A percentile compares a stretch with the other conserved stretches of the same genome.
phyloP scores from a whole-genome alignment of 2,113 vertebrate genomes.

The Clarias batrachus region DNA sequence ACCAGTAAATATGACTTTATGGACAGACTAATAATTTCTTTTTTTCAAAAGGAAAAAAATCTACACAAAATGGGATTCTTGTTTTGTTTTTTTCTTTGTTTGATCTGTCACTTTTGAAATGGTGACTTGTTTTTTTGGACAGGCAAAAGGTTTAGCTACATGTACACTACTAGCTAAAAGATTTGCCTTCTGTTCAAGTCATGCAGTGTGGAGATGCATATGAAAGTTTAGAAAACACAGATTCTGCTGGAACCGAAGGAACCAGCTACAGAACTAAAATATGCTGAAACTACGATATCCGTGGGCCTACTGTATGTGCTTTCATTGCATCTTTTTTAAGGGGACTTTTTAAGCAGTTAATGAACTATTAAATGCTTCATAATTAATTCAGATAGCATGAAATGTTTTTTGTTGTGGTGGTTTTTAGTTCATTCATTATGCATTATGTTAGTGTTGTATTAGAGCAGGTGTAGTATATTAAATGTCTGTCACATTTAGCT shows the following conservation, averaged over 20 bases:
- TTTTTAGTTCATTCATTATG: not conserved
- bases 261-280: constrained; percentile 55
- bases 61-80: not conserved
- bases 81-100: no score
- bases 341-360: not conserved
- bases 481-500: no score
- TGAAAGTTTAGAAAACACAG: constrained; percentile 38
- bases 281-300: constrained; percentile 48
- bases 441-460: not conserved
- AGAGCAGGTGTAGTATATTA: not conserved
- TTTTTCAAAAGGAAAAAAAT: not conserved
- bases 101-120: no score
- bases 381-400: not conserved
- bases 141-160: no score
- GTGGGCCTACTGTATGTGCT: constrained; percentile 38
- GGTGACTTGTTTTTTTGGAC: no score
- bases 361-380: not conserved
- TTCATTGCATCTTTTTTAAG: constrained; percentile 25
- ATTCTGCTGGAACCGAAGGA: constrained; percentile 23
- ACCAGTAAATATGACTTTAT: not conserved
- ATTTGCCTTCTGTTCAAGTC: constrained; percentile 61
- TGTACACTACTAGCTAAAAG: no score
- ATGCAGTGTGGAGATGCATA: constrained; percentile 50
- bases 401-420: not conserved
- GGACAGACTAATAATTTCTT: not conserved